A percentile compares a stretch with the other conserved stretches of the same genome.
Evolutionary conservation across 2,888 invertebrate genomes (phyloP).

Genomic region (Timema podura): DNA sequence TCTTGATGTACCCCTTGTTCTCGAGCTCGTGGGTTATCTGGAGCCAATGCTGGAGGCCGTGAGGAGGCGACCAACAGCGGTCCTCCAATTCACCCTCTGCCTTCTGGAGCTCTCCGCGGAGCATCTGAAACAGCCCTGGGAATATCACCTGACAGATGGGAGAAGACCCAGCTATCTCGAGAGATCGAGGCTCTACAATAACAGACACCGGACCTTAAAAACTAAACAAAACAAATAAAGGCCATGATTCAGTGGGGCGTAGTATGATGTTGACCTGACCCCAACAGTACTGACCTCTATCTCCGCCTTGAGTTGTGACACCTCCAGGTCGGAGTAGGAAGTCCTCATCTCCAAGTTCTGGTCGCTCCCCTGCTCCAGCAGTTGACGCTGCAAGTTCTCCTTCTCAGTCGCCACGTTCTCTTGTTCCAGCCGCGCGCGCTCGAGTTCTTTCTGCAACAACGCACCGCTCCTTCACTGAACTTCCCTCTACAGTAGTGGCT

Average conservation of each 20-base stretch:
- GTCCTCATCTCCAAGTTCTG: constrained; percentile 56
- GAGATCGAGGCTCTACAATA: too few relatives aligned
- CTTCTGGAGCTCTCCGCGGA: constrained; percentile 74
- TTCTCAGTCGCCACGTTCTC: constrained; percentile 78
- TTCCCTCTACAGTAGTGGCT: too few relatives aligned
- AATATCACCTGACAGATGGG: too few relatives aligned
- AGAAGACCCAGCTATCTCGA: too few relatives aligned
- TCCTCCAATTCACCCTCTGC: constrained; percentile 89
- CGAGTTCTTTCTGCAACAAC: constrained; percentile 57
- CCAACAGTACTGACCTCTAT: constrained; percentile 60
- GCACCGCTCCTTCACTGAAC: not conserved
- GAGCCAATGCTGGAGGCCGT: constrained; percentile 88
- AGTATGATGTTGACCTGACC: not conserved
- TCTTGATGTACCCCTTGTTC: constrained; percentile 78
- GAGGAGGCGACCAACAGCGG: constrained; percentile 84
- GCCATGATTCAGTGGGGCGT: too few relatives aligned
- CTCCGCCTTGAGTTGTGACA: constrained; percentile 76
- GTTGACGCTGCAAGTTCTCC: constrained; percentile 72
- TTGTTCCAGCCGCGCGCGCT: constrained; percentile 78
- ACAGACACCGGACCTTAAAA: too few relatives aligned
- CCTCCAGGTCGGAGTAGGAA: constrained; percentile 76
- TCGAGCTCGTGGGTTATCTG: constrained; percentile 96
- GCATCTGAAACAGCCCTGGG: constrained; percentile 51
- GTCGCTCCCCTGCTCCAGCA: constrained; percentile 70
- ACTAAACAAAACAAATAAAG: too few relatives aligned